These are phyloP conservation scores for Pediacus dermestoides DNA, from an alignment of 2,888 invertebrate genomes.

Conservation along the genomic window DNA sequence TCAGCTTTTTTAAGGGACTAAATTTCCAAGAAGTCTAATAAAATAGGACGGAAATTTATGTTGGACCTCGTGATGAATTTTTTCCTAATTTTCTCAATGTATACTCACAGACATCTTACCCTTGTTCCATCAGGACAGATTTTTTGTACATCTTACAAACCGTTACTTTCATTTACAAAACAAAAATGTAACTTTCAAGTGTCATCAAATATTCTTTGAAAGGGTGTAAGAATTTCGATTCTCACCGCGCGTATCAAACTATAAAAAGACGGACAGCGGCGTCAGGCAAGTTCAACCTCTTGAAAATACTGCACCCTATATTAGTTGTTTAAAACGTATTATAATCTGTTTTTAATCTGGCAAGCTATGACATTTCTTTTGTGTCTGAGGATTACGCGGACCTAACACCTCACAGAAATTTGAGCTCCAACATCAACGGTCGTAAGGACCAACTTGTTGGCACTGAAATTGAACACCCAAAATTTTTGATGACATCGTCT, in stretches of 20 bases:
- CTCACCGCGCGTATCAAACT: slow-evolving; percentile 6
- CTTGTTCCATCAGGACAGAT: not conserved
- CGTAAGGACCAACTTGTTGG: slow-evolving; percentile 35
- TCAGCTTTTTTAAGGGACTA: too few relatives aligned
- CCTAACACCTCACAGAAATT: slow-evolving; percentile 44
- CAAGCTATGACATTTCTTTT: slow-evolving; percentile 47
- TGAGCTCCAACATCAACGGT: slow-evolving; percentile 40
- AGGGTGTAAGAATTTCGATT: slow-evolving; percentile 11
- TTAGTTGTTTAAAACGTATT: slow-evolving; percentile 49
- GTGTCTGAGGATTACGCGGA: slow-evolving; percentile 44
- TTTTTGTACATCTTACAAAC: too few relatives aligned
- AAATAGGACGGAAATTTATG: too few relatives aligned
- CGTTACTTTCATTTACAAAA: slow-evolving; percentile 1
- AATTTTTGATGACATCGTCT: slow-evolving; percentile 34
- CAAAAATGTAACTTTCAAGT: too few relatives aligned
- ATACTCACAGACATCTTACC: too few relatives aligned
- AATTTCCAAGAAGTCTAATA: too few relatives aligned
- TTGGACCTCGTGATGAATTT: too few relatives aligned
- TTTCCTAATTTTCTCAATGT: too few relatives aligned
- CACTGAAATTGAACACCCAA: slow-evolving; percentile 37
- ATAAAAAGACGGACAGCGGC: slow-evolving; percentile 10
- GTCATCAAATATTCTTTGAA: too few relatives aligned
- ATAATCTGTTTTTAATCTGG: slow-evolving; percentile 49
- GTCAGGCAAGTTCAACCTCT: slow-evolving; percentile 23
- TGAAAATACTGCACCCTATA: slow-evolving; percentile 37